These are phyloP conservation scores for Mesopsocus fuscifrons DNA, from an alignment of 2,888 invertebrate genomes.

Conservation along the genomic window DNA sequence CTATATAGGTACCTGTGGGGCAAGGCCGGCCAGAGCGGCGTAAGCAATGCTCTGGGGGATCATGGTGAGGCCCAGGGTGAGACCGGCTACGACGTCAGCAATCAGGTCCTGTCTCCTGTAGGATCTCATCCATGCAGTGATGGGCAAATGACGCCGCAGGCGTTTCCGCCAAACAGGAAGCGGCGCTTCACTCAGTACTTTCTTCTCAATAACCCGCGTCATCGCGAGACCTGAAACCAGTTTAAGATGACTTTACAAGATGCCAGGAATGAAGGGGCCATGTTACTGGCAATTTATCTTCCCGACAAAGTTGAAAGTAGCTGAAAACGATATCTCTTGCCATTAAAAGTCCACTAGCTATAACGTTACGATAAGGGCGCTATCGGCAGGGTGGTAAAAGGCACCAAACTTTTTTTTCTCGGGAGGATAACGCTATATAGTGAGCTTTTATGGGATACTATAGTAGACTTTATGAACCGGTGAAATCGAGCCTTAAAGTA, in stretches of 20 bases:
- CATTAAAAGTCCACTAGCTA: too few relatives aligned
- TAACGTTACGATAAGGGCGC: too few relatives aligned
- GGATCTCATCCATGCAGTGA: conserved; percentile 38
- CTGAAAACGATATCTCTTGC: neutral
- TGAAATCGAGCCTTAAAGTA: too few relatives aligned
- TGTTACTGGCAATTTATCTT: too few relatives aligned
- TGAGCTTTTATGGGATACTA: too few relatives aligned
- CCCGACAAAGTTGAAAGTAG: neutral
- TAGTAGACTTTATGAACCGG: too few relatives aligned
- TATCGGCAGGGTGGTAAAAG: too few relatives aligned
- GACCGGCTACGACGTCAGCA: conserved; percentile 71
- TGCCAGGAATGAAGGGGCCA: too few relatives aligned
- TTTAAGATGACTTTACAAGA: too few relatives aligned
- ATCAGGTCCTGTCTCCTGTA: conserved; percentile 48
- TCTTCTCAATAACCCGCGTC: neutral
- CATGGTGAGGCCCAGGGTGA: conserved; percentile 77
- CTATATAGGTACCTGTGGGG: conserved; percentile 50
- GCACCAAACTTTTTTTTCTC: too few relatives aligned
- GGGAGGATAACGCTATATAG: too few relatives aligned
- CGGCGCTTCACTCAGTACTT: neutral
- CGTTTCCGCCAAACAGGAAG: conserved; percentile 3
- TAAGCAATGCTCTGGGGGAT: conserved; percentile 90
- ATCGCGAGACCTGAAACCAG: too few relatives aligned
- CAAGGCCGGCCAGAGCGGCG: conserved; percentile 64
- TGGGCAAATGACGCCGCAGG: conserved; percentile 25